Percentiles rank a stretch among this genome's conserved stretches.
Evolutionary conservation across 2,113 vertebrate species (phyloP).

Genomic region (Mobula hypostoma): DNA sequence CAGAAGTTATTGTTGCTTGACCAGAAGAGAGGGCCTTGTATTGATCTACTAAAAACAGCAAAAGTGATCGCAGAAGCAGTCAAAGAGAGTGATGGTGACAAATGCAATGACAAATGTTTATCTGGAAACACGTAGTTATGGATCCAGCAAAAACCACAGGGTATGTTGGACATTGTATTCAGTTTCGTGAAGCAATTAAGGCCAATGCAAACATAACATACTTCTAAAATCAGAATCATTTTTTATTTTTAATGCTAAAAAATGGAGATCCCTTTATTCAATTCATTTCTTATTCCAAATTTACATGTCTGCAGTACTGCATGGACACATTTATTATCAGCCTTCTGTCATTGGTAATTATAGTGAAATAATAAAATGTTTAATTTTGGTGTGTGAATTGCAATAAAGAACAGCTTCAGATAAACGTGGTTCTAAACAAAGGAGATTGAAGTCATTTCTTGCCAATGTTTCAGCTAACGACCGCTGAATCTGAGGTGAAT

Average conservation of each 20-base stretch:
- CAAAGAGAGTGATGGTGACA: too few relatives aligned
- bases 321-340: not conserved
- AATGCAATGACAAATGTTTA: not conserved
- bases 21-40: too few relatives aligned
- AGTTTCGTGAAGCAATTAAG: not conserved
- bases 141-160: not conserved
- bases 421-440: not conserved
- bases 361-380: not conserved
- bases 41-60: too few relatives aligned
- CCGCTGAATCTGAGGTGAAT: not conserved
- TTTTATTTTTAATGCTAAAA: constrained; percentile 6
- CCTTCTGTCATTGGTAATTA: not conserved
- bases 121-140: not conserved
- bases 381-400: not conserved
- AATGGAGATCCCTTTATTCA: not conserved
- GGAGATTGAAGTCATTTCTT: not conserved
- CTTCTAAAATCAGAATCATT: not conserved
- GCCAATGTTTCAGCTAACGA: not conserved
- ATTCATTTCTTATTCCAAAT: not conserved
- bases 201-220: not conserved
- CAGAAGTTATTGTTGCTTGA: too few relatives aligned
- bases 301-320: not conserved
- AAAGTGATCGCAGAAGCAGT: too few relatives aligned
- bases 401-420: not conserved
- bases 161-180: not conserved